These are phyloP conservation scores for Caenorhabditis becei DNA, from an alignment of 2,888 invertebrate species.

Conservation along the genomic window DNA sequence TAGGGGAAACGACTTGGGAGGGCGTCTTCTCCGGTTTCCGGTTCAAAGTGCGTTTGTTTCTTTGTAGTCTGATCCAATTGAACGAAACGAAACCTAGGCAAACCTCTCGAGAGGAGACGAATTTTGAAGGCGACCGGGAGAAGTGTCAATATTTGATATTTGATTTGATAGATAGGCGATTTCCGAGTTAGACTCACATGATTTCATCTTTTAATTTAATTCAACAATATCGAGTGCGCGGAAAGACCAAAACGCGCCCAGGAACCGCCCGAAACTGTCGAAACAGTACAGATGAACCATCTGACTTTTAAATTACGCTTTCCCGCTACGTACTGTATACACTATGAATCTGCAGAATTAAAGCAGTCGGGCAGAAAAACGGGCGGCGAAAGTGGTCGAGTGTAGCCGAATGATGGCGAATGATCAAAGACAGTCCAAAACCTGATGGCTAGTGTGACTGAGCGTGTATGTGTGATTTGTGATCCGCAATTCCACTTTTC, in stretches of 20 bases:
- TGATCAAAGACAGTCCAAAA: constrained; percentile 10
- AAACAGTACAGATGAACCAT: too few species aligned
- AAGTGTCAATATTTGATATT: constrained; percentile 12
- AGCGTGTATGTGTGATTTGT: background rate
- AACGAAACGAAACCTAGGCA: constrained; percentile 3
- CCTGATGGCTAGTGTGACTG: background rate
- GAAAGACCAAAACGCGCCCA: background rate
- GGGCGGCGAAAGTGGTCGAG: background rate
- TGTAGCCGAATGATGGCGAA: constrained; percentile 9
- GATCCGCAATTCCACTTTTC: background rate
- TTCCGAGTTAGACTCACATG: background rate
- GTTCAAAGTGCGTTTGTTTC: constrained; percentile 36
- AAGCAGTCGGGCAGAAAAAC: constrained; percentile 1
- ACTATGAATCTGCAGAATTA: background rate
- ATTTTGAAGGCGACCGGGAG: background rate
- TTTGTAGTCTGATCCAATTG: constrained; percentile 51
- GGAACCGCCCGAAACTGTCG: background rate
- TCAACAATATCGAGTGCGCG: background rate
- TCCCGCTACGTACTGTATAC: background rate
- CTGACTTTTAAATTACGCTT: too few species aligned
- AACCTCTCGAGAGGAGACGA: constrained; percentile 24
- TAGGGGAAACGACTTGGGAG: background rate
- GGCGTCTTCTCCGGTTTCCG: constrained; percentile 24
- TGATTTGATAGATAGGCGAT: background rate
- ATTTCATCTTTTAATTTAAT: background rate